Base-by-base conservation (phyloP, 2,113 vertebrate species). In the Sander lucioperca region DNA sequence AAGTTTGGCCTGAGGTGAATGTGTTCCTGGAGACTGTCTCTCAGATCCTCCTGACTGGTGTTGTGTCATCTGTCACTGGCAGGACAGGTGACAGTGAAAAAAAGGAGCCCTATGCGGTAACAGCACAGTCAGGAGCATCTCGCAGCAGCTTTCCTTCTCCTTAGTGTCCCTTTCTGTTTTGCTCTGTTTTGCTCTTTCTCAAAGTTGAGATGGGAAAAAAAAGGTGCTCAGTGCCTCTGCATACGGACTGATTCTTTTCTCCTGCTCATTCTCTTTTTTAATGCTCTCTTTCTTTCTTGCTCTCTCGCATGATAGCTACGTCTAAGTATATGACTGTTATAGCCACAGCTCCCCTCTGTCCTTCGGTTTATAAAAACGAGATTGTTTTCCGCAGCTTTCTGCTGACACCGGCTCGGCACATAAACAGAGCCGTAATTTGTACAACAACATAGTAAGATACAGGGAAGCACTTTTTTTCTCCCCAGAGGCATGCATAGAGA, bases 391-490 rank as follows among this genome's bases (percentile, higher is more conserved):
- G 27, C 77, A 77, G 86, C 82, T 88, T 92, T 94, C 77, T 85
- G 94, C 94, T 93, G 92, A 94, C 89, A 89, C 65, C 1, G 84
- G 73, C 91, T 86, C 69, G 21, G 79, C 90, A 91, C 89, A 92
- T 93, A 94, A 95, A 95, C 93, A 91, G 79, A 91, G 88, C 88
- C 80, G 85, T 94, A 92, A 94, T 95, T 95, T 94, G 92, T 95
- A 88, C 89, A 91, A 94, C 93, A 91, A 92, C 87, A 27, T 27
- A 86, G 91, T 91, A 82, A 93, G 91, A 91, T 92, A 92, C 73
- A 65, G 87, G 90, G 89, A 87, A 90, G 83, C 75, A 53, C 80
- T 82, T 86, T 80, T 84, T 83, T 81, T 72, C 47, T 89, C 93
- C 89, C 91, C 45, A 23, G 93, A 90, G 94, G 77, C 80, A 66